These are phyloP conservation scores for Varanus salvator DNA, from an alignment of 2,113 vertebrate species.

Conservation along the genomic window DNA sequence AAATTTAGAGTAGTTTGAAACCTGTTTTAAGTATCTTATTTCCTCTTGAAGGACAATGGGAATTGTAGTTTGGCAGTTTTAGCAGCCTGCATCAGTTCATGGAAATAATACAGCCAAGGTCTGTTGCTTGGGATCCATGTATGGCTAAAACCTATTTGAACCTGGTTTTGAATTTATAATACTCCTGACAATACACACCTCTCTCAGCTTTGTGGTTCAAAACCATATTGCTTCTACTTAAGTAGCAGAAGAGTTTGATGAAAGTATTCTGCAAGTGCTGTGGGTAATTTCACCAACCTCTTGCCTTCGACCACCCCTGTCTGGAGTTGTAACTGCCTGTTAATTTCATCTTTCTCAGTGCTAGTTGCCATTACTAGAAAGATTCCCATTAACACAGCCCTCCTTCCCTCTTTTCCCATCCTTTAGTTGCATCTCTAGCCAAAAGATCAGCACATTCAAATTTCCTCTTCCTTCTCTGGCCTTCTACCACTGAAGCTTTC, in stretches of 20 bases:
- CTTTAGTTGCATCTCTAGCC: background rate
- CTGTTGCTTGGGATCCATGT: background rate
- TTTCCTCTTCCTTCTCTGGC: too few relatives aligned
- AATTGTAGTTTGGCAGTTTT: background rate
- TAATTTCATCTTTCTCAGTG: background rate
- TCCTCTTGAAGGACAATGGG: background rate
- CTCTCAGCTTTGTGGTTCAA: background rate
- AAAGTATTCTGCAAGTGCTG: too few relatives aligned
- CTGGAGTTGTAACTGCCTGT: background rate
- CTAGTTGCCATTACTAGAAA: too few relatives aligned
- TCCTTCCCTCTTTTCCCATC: background rate
- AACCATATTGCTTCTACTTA: background rate
- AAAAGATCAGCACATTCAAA: background rate
- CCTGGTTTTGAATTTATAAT: background rate
- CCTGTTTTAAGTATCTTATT: background rate
- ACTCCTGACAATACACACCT: background rate
- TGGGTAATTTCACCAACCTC: background rate
- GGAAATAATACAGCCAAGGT: background rate
- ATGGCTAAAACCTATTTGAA: background rate
- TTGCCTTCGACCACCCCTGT: background rate
- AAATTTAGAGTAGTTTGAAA: background rate
- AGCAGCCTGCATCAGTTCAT: background rate
- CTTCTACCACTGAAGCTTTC: background rate
- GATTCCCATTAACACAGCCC: too few relatives aligned
- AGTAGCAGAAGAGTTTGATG: background rate